These are phyloP conservation scores for Psephotus haematonotus DNA, from an alignment of 2,113 vertebrate genomes.

Conservation along the genomic window DNA sequence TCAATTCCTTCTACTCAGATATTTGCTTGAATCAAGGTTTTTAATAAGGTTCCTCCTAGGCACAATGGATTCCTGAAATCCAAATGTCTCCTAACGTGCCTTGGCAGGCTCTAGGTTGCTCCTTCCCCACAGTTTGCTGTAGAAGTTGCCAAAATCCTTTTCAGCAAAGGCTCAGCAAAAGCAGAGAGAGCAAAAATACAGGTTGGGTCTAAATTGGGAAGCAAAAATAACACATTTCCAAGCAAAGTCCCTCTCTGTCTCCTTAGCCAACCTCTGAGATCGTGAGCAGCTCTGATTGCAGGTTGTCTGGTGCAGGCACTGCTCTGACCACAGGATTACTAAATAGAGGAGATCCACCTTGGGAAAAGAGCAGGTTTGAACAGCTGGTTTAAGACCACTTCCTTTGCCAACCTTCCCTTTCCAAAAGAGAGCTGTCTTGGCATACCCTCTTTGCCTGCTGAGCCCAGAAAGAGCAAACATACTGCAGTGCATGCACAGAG, in stretches of 20 bases:
- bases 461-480: too few relatives aligned
- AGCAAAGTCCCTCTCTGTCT: background rate
- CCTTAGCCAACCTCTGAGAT: background rate
- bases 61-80: background rate
- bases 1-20: background rate
- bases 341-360: background rate
- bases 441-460: too few relatives aligned
- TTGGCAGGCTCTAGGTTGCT: background rate
- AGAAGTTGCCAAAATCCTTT: background rate
- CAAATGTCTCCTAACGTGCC: accelerated
- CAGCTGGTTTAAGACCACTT: background rate
- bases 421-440: background rate
- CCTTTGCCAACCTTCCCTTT: background rate
- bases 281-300: background rate
- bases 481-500: background rate
- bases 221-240: background rate
- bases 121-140: background rate
- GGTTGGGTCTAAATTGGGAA: background rate
- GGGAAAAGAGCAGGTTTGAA: background rate
- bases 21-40: background rate
- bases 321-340: background rate
- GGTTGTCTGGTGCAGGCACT: background rate
- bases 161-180: background rate
- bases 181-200: background rate
- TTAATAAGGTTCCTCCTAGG: background rate